phyloP scores from a whole-genome alignment of 2,888 invertebrate species.

The Elegia similella region DNA sequence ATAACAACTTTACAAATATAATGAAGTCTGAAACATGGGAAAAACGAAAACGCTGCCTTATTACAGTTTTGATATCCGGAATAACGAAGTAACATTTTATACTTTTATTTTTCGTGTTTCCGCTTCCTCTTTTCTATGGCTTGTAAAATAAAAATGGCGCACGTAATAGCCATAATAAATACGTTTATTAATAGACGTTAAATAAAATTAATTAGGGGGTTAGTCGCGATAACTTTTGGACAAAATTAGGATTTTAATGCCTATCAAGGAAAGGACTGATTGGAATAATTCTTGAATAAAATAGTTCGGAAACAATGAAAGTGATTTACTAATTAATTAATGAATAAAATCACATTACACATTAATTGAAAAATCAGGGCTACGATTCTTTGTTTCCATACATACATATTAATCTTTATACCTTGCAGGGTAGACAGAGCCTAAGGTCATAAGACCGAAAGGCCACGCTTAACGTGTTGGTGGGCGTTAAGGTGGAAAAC shows the following conservation, averaged over 20 bases:
- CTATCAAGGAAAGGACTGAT: constrained; percentile 8
- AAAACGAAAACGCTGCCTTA: background rate
- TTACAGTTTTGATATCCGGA: background rate
- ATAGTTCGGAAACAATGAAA: background rate
- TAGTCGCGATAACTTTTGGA: constrained; percentile 13
- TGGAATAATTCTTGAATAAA: background rate
- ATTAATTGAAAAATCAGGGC: too few relatives aligned
- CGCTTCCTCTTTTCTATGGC: constrained; percentile 2
- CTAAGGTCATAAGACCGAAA: too few relatives aligned
- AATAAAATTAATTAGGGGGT: constrained; percentile 16
- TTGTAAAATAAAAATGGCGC: constrained; percentile 10
- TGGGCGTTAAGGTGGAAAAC: too few relatives aligned
- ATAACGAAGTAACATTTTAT: background rate
- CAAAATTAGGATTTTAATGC: constrained; percentile 14
- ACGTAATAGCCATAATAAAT: constrained; percentile 15
- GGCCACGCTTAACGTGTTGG: too few relatives aligned
- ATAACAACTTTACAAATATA: background rate
- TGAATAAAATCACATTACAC: too few relatives aligned
- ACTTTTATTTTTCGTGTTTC: constrained; percentile 6
- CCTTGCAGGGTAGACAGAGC: too few relatives aligned
- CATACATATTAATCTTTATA: too few relatives aligned
- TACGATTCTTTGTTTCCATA: too few relatives aligned
- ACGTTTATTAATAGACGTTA: constrained; percentile 15
- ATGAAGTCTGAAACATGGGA: background rate
- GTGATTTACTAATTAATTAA: background rate